These are phyloP conservation scores for Leucoma salicis DNA, from an alignment of 2,888 invertebrate genomes.

Conservation along the genomic window DNA sequence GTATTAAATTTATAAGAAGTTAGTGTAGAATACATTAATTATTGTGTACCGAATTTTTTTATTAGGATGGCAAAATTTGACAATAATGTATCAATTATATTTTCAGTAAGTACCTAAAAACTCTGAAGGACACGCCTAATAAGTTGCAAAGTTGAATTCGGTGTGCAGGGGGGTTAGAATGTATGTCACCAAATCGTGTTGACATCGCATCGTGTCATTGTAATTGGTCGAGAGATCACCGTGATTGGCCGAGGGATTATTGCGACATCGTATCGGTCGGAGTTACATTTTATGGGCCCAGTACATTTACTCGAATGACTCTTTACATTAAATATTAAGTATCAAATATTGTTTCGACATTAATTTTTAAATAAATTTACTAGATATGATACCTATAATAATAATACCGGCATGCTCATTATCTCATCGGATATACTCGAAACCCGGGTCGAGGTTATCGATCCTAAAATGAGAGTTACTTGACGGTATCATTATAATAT, in stretches of 20 bases:
- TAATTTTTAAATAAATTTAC: not conserved
- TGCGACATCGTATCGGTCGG: no score
- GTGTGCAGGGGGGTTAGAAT: not conserved
- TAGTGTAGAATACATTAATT: slow-evolving; percentile 20
- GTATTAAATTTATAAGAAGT: slow-evolving; percentile 33
- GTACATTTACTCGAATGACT: not conserved
- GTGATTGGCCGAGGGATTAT: no score
- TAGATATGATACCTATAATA: not conserved
- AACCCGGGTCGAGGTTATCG: no score
- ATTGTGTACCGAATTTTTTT: slow-evolving; percentile 29
- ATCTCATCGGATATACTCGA: not conserved
- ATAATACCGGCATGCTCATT: not conserved
- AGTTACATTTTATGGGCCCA: not conserved
- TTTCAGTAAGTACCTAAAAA: not conserved
- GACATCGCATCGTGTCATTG: not conserved
- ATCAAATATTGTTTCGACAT: not conserved
- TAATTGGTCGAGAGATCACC: no score
- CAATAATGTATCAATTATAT: slow-evolving; percentile 29
- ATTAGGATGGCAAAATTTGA: slow-evolving; percentile 23
- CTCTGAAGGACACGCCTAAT: not conserved
- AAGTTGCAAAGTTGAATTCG: not conserved
- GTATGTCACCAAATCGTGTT: not conserved
- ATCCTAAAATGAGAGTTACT: no score
- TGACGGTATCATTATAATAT: no score
- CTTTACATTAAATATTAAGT: not conserved